Conservation (phyloP, 2,888 invertebrate genomes). For the Machimus rusticus region DNA sequence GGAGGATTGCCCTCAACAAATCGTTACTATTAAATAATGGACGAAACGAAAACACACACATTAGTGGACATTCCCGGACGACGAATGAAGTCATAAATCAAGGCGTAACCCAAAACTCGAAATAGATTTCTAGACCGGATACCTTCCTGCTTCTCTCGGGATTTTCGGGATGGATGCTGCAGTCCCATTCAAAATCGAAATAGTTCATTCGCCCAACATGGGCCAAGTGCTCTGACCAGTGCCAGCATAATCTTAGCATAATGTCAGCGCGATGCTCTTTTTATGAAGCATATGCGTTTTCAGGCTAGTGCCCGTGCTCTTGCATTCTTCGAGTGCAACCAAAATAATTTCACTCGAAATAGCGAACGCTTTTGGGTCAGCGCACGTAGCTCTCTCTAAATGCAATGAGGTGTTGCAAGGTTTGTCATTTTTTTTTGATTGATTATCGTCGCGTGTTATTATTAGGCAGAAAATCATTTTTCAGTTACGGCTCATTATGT, state of each 20-base stretch:
- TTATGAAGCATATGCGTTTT: constrained; percentile 1
- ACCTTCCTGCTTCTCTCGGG: constrained; percentile 11
- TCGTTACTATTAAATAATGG: constrained; percentile 13
- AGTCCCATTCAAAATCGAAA: not conserved
- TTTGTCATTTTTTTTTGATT: not conserved
- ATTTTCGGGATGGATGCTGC: not conserved
- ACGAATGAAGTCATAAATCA: constrained; percentile 32
- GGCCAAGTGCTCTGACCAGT: constrained; percentile 14
- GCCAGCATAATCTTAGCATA: constrained; percentile 7
- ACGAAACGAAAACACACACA: not conserved
- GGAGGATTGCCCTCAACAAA: not conserved
- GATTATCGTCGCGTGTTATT: not conserved
- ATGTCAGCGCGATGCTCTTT: not conserved
- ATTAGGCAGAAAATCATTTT: not conserved
- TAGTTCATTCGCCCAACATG: constrained; percentile 5
- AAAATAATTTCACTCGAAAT: constrained; percentile 14
- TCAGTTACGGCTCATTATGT: not conserved
- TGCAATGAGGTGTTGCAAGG: not conserved
- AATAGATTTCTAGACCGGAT: constrained; percentile 38
- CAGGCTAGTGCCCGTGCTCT: not conserved
- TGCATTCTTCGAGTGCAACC: constrained; percentile 1
- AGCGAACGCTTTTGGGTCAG: constrained; percentile 16
- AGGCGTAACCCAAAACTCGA: constrained; percentile 29
- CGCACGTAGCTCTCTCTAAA: not conserved
- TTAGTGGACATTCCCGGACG: not conserved